Evolutionary conservation across 2,113 vertebrate species (phyloP), one percentile per base, ranked within the genome.

Genomic region (Carassius auratus): DNA sequence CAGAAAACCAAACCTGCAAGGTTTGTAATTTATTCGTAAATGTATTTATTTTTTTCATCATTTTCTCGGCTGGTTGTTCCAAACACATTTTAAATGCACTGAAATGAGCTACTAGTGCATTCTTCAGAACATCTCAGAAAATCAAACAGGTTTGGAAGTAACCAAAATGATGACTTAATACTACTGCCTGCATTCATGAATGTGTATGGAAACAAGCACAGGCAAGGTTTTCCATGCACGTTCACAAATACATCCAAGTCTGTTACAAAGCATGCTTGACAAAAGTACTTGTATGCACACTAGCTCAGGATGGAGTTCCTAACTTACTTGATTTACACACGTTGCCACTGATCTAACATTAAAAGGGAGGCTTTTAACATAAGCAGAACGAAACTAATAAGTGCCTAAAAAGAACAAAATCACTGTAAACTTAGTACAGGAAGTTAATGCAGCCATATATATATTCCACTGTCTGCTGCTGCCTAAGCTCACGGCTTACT

Each of bases 301-400:
- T 62, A 80, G 57, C 57, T 45, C 77, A 80, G 77, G 77, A 64
- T 26, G 14, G 7, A 64, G 26, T 26, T 64, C 30, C 76, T 42
- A 21, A 76, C 75, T 45, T 61, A 79, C 55, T 79, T 64, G 77
- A 80, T 36, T 14, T 45, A 79, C 10, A 79, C 21, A 23, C 21
- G 4, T 76, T 79, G n/a, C 7, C 9, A 45, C 38, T 2, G 15
- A 55, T 55, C 1, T 19, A 19, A 9, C 8, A 19, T 69, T 30
- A 8, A 17, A 69, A 1, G 1, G 17, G 6, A 36, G 66, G 8
- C 17, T 69, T 36, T 71, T 21, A 9, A 38, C 8, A 38, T 21
- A 21, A 71, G 17, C 15, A 48, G 21, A 74, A 23, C 0, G 23
- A 21, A 74, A 48, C 38, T 13, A 73, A 73, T 5, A 73, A 13